Conservation (phyloP, 2,888 invertebrate species). For the Mongoloraphidia duomilia region DNA sequence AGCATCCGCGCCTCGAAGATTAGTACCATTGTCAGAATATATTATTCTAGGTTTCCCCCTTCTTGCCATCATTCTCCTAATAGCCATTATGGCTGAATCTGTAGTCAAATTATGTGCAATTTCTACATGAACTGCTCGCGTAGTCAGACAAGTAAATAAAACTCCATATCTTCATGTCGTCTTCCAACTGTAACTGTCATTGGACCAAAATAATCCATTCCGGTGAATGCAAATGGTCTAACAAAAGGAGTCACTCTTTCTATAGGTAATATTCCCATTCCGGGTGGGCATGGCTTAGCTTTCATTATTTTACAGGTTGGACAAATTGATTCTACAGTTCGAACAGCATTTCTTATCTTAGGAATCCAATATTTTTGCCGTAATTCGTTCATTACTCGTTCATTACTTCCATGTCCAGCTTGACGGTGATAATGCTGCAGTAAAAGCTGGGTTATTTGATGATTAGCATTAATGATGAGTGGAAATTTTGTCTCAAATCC, state of each 20-base stretch:
- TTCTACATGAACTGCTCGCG: conserved; percentile 6
- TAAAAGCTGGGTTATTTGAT: too few relatives aligned
- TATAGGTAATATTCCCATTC: conserved; percentile 7
- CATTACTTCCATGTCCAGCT: too few relatives aligned
- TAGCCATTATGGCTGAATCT: conserved; percentile 11
- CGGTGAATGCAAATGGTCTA: conserved; percentile 8
- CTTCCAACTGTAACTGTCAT: conserved; percentile 10
- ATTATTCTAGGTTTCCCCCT: conserved; percentile 7
- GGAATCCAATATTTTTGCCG: too few relatives aligned
- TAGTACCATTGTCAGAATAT: conserved; percentile 14
- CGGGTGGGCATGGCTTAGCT: conserved; percentile 6
- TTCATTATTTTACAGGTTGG: background rate
- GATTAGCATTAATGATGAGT: too few relatives aligned
- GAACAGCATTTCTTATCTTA: too few relatives aligned
- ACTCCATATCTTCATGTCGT: conserved; percentile 9
- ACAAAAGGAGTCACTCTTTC: conserved; percentile 4
- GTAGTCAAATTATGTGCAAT: conserved; percentile 1
- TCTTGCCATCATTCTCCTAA: conserved; percentile 9
- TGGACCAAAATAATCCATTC: conserved; percentile 13
- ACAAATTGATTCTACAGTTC: too few relatives aligned
- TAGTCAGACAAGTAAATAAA: conserved; percentile 6
- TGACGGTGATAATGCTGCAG: too few relatives aligned
- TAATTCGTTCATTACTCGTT: too few relatives aligned
- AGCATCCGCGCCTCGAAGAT: conserved; percentile 7
- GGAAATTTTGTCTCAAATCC: too few relatives aligned